Base-by-base conservation (phyloP, 2,113 vertebrate species). In the Antennarius striatus region DNA sequence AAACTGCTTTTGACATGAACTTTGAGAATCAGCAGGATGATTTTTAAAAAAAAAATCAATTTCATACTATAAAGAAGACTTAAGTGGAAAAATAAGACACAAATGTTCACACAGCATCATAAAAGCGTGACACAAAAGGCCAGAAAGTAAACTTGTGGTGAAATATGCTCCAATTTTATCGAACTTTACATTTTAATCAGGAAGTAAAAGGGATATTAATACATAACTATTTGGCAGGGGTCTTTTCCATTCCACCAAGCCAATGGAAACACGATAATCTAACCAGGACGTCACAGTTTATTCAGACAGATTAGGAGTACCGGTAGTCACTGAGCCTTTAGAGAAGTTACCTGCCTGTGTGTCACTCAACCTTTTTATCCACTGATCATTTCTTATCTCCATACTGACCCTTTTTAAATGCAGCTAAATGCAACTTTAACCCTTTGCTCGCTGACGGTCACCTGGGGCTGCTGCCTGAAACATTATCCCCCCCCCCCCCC, bases 261-360 rank as follows among this genome's bases (percentile, higher is more conserved):
- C 71, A 39, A 64, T 14, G 47, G 13, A 67, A 52, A 71, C 36
- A 52, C 7, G 43, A 56, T 61, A 0, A 63, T 53, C 62, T 55
- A 81, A 77, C 50, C 58, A 62, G 48, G 74, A 85, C 61, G 84
- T 83, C 72, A 90, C 79, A 84, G 83, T 81, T 81, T 42, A 68
- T 53, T 72, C 6, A 45, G 56, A 68, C 65, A 60, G 28, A 43
- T 36, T 17, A 49, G 63, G 61, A 16, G 8, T 62, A 32, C 56
- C 55, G 47, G 1, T 42, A 65, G 45, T 55, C 53, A 57, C 49
- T 6, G 22, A 16, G 5, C 1, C 1, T 50, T 49, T 53, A 43
- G 12, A 50, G 0, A 29, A 55, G 9, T 47, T 73, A 13, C 13
- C 46, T 4, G 8, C 14, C 7, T 29, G 49, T 1, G 22, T 53